phyloP scores from a whole-genome alignment of 2,888 invertebrate species.

The Philereme transversata region DNA sequence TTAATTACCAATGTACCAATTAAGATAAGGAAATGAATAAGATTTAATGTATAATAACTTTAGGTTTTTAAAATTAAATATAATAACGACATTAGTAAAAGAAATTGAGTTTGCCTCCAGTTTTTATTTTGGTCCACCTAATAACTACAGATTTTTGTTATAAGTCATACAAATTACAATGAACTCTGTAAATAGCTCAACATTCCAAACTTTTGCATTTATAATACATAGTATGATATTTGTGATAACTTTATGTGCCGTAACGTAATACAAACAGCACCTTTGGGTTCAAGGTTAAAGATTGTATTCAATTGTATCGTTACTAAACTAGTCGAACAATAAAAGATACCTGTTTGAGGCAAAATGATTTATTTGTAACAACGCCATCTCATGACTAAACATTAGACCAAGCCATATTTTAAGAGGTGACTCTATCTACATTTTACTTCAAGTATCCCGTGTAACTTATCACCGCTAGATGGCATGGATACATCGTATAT shows the following conservation, averaged over 20 bases:
- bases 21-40: no score
- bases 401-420: conserved; percentile 7
- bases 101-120: no score
- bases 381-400: conserved; percentile 30
- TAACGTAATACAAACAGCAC: conserved; percentile 15
- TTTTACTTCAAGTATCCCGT: conserved; percentile 2
- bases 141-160: no score
- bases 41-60: no score
- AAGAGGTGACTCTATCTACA: conserved; percentile 2
- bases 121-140: no score
- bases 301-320: conserved; percentile 4
- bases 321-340: neutral
- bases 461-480: conserved; percentile 17
- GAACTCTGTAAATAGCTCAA: no score
- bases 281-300: conserved; percentile 32
- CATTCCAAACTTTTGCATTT: no score
- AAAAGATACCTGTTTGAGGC: conserved; percentile 21
- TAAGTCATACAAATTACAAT: no score
- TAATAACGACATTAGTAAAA: no score
- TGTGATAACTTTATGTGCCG: neutral
- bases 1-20: no score
- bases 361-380: conserved; percentile 33
- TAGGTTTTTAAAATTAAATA: no score
- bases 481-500: conserved; percentile 11
- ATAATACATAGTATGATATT: no score